Conservation (phyloP, 2,113 vertebrate genomes). For the Orientallactaga bullata region DNA sequence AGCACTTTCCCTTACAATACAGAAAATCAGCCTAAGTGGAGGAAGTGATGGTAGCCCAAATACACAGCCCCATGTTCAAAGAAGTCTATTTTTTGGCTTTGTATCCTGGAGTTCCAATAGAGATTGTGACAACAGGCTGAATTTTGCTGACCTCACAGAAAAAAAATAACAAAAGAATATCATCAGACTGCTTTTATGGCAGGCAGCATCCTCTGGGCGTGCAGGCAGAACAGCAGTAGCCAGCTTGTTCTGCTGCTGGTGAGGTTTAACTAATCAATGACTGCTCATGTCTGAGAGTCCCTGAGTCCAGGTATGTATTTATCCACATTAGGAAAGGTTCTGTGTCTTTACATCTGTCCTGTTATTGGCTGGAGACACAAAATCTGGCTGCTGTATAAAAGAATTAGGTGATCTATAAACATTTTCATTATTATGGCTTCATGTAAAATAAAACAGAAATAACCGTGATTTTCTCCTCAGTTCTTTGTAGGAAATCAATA, state of each 20-base stretch:
- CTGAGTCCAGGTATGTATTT: not conserved
- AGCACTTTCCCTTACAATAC: constrained; percentile 38
- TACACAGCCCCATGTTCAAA: constrained; percentile 57
- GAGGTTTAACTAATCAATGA: constrained; percentile 53
- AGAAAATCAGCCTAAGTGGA: constrained; percentile 54
- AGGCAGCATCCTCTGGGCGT: constrained; percentile 54
- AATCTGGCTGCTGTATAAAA: not conserved
- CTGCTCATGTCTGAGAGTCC: not conserved
- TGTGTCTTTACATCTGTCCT: not conserved
- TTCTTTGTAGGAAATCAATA: constrained; percentile 27
- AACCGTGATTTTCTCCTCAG: not conserved
- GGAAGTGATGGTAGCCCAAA: constrained; percentile 37
- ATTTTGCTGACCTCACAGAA: constrained; percentile 74
- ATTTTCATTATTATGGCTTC: not conserved
- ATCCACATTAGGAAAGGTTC: not conserved
- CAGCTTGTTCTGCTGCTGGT: not conserved
- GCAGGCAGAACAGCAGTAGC: constrained; percentile 34
- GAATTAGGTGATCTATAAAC: not conserved
- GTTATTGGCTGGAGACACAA: constrained; percentile 12
- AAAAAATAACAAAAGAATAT: constrained; percentile 72
- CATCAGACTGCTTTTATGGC: constrained; percentile 53
- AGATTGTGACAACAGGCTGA: constrained; percentile 60
- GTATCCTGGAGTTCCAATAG: constrained; percentile 50
- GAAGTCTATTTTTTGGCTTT: constrained; percentile 61
- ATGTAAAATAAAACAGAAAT: constrained; percentile 35